Evolutionary conservation across 2,797 vertebrate species (phyloP).

Genomic region (Caiman crocodilus): DNA sequence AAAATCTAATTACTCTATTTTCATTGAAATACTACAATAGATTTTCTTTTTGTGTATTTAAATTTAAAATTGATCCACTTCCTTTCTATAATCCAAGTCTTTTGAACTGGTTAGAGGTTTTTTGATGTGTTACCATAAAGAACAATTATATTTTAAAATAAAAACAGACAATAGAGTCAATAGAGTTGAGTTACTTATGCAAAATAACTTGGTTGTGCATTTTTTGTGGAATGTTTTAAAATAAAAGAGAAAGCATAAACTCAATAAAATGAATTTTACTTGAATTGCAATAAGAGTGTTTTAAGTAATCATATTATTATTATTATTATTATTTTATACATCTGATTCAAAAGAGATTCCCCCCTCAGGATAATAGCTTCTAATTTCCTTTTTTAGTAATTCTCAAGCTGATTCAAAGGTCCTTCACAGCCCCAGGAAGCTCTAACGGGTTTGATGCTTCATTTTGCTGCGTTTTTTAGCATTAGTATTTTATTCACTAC

Average conservation of each 20-base stretch:
- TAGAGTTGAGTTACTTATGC: background rate
- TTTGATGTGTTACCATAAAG: constrained; percentile 27
- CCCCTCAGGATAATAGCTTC: constrained; percentile 10
- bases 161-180: constrained; percentile 30
- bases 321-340: constrained; percentile 43
- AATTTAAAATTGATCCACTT: constrained; percentile 55
- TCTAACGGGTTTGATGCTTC: constrained; percentile 28
- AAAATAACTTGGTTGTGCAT: background rate
- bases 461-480: background rate
- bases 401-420: constrained; percentile 41
- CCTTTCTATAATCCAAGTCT: constrained; percentile 17
- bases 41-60: background rate
- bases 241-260: background rate
- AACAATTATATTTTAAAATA: constrained; percentile 39
- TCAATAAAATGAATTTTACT: background rate
- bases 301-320: constrained; percentile 16
- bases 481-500: constrained; percentile 18
- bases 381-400: constrained; percentile 37
- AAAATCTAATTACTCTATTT: constrained; percentile 51
- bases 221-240: constrained; percentile 13
- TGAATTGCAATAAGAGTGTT: background rate
- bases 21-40: background rate
- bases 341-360: constrained; percentile 34
- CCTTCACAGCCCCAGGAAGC: constrained; percentile 35
- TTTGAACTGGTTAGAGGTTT: constrained; percentile 16